Percentiles rank a stretch among this genome's conserved stretches.
Conservation (phyloP, 2,888 invertebrate genomes). For the Drosophila kambysellisi region DNA sequence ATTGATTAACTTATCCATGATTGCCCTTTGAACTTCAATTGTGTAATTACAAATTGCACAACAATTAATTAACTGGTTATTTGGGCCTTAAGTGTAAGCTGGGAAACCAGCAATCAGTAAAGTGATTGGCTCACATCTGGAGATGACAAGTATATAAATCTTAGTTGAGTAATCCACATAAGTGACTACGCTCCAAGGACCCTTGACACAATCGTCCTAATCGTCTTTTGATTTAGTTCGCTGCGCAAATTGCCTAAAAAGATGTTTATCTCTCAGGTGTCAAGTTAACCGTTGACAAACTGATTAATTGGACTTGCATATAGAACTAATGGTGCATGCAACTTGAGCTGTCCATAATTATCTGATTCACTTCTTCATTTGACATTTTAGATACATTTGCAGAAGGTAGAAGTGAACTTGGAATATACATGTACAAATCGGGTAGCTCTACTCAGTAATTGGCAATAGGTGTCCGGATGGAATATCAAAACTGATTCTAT, state of each 20-base stretch:
- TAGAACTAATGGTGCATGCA: not conserved
- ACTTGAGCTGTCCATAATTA: not conserved
- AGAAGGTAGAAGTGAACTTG: not conserved
- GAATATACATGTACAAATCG: not conserved
- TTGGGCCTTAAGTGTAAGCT: not conserved
- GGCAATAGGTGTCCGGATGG: not conserved
- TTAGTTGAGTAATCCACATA: not conserved
- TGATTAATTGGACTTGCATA: not conserved
- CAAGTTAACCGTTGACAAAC: not conserved
- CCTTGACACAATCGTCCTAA: not conserved
- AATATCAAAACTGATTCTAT: not conserved
- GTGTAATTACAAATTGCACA: not conserved
- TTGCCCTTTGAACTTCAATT: not conserved
- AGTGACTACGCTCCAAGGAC: not conserved
- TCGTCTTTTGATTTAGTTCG: not conserved
- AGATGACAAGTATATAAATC: not conserved
- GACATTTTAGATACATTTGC: not conserved
- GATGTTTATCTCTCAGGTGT: not conserved
- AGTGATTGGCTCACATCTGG: not conserved
- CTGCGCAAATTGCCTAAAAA: not conserved
- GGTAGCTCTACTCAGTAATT: no score
- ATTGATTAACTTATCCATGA: not conserved
- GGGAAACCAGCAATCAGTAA: not conserved
- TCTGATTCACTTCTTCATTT: not conserved
- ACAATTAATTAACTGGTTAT: not conserved